phyloP scores from a whole-genome alignment of 2,797 vertebrate species.

The Dicrostonyx torquatus region DNA sequence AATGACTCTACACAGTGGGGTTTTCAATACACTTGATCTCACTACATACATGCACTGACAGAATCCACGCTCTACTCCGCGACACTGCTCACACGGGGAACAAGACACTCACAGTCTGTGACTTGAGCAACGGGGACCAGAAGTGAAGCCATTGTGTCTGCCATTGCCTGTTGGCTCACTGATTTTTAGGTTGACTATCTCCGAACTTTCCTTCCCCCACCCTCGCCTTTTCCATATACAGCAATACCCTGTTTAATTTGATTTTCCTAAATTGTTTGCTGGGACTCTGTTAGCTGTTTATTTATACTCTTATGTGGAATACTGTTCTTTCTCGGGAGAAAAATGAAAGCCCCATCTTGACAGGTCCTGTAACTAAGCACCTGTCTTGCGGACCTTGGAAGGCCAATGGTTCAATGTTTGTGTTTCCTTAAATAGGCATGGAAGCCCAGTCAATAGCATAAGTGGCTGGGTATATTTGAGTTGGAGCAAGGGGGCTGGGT shows the following conservation, averaged over 20 bases:
- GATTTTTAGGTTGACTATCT: not conserved
- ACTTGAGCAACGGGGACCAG: not conserved
- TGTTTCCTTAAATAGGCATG: constrained; percentile 80
- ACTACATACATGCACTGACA: not conserved
- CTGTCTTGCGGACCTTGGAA: not conserved
- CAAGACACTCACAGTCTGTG: not conserved
- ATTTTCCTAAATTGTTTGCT: constrained; percentile 81
- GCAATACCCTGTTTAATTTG: constrained; percentile 80
- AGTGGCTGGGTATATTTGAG: not conserved
- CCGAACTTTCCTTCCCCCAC: not conserved
- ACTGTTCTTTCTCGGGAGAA: constrained; percentile 67
- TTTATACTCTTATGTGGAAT: constrained; percentile 74
- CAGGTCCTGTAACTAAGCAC: not conserved
- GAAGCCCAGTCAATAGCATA: constrained; percentile 18
- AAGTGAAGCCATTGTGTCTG: rapidly evolving
- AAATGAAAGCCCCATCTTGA: not conserved
- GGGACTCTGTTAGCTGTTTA: constrained; percentile 80
- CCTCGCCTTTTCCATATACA: constrained; percentile 57
- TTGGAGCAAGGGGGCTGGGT: not conserved
- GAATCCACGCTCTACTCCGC: rapidly evolving
- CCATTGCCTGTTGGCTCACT: not conserved
- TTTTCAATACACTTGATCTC: not conserved
- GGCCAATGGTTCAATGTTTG: constrained; percentile 84
- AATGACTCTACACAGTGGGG: too few species aligned
- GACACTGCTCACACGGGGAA: not conserved